Percentiles rank a stretch among this genome's conserved stretches.
Conservation (phyloP, 1,140 invertebrate genomes). For the Diabrotica undecimpunctata region DNA sequence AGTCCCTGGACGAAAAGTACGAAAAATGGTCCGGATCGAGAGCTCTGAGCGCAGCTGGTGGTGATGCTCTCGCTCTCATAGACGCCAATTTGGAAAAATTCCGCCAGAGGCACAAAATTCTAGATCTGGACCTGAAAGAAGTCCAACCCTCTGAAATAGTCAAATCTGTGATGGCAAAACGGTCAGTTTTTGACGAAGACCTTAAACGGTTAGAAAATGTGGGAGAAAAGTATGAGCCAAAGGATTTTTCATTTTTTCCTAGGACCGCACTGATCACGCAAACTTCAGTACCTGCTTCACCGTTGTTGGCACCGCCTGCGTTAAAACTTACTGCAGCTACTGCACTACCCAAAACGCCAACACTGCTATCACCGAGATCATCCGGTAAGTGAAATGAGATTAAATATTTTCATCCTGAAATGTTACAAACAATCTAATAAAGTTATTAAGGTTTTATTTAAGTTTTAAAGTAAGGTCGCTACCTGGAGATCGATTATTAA, state of each 20-base stretch:
- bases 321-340: constrained; percentile 27
- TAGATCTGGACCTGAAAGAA: constrained; percentile 58
- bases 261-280: constrained; percentile 19
- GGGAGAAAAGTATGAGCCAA: constrained; percentile 79
- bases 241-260: constrained; percentile 54
- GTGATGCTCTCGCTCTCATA: constrained; percentile 56
- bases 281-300: constrained; percentile 26
- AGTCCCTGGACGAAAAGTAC: constrained; percentile 84
- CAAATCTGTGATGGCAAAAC: constrained; percentile 84
- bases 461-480: no score
- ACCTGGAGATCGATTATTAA: no score
- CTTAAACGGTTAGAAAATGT: constrained; percentile 87
- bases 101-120: constrained; percentile 56
- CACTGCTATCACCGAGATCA: constrained; percentile 40
- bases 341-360: constrained; percentile 37
- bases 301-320: constrained; percentile 26
- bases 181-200: constrained; percentile 94
- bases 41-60: constrained; percentile 55
- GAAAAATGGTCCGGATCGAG: constrained; percentile 80
- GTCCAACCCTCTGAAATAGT: constrained; percentile 91
- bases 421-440: no score
- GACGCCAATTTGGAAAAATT: constrained; percentile 54
- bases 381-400: constrained; percentile 29
- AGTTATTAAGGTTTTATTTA: no score
- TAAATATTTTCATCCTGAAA: no score